Evolutionary conservation across 2,113 vertebrate species (phyloP).

Genomic region (Sialia sialis): DNA sequence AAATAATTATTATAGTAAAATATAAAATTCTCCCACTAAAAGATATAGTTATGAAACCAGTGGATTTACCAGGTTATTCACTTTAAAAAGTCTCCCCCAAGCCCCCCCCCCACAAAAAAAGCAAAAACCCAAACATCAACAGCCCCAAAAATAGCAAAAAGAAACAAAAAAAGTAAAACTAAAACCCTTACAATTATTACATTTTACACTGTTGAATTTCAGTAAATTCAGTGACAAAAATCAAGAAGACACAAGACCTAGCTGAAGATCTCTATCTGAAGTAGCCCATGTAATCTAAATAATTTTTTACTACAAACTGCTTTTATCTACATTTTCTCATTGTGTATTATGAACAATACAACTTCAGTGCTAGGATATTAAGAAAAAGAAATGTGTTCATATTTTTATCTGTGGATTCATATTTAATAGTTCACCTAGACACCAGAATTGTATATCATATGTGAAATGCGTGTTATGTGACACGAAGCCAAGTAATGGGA

Average conservation of each 20-base stretch:
- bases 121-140: not conserved
- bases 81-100: not conserved
- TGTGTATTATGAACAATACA: not conserved
- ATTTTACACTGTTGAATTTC: not conserved
- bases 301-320: not conserved
- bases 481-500: not conserved
- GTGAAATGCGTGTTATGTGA: not conserved
- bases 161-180: not conserved
- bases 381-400: not conserved
- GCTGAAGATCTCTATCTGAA: not conserved
- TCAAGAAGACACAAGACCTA: not conserved
- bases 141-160: not conserved
- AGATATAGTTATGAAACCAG: not conserved
- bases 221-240: not conserved
- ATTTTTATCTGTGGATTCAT: not conserved
- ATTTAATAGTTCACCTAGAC: not conserved
- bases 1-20: not conserved
- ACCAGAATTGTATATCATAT: not conserved
- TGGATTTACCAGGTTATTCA: not conserved
- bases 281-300: not conserved
- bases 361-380: not conserved
- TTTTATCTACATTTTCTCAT: not conserved
- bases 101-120: accelerated
- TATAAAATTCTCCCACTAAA: not conserved
- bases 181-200: not conserved